These are phyloP conservation scores for Dasysyrphus albostriatus DNA, from an alignment of 2,888 invertebrate species.

Conservation along the genomic window DNA sequence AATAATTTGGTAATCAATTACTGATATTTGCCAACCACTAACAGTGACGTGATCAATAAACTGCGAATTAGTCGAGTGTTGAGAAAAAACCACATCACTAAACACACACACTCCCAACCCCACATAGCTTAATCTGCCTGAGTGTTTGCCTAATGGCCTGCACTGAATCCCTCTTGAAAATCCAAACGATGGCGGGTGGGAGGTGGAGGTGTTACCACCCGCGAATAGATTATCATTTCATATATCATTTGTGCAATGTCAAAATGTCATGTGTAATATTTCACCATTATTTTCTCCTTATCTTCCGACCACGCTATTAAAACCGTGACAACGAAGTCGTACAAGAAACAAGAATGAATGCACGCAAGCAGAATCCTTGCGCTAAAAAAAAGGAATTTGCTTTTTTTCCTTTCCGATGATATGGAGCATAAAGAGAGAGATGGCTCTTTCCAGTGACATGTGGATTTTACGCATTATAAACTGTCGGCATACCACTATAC, in stretches of 20 bases:
- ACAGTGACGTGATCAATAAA: conserved; percentile 75
- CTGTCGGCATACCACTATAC: conserved; percentile 47
- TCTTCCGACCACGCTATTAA: conserved; percentile 72
- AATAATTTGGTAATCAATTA: conserved; percentile 76
- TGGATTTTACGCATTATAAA: conserved; percentile 75
- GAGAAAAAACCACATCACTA: conserved; percentile 45
- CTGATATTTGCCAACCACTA: conserved; percentile 76
- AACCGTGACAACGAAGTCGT: conserved; percentile 71
- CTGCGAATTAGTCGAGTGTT: conserved; percentile 70
- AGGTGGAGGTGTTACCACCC: conserved; percentile 25
- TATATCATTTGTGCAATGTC: conserved; percentile 76
- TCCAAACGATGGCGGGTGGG: neutral
- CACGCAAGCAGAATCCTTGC: conserved; percentile 41
- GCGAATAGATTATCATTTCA: conserved; percentile 75
- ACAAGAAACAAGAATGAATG: conserved; percentile 65
- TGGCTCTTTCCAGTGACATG: conserved; percentile 67
- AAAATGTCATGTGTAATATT: conserved; percentile 75
- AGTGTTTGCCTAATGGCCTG: conserved; percentile 52
- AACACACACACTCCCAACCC: conserved; percentile 18
- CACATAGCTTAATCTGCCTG: neutral
- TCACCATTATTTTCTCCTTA: conserved; percentile 76
- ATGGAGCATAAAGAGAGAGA: conserved; percentile 48
- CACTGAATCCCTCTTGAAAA: conserved; percentile 19
- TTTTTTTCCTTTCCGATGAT: conserved; percentile 51
- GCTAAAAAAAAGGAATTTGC: conserved; percentile 28